A percentile compares a stretch with the other conserved stretches of the same genome.
Evolutionary conservation across 2,113 vertebrate genomes (phyloP).

Genomic region (Cacatua alba): DNA sequence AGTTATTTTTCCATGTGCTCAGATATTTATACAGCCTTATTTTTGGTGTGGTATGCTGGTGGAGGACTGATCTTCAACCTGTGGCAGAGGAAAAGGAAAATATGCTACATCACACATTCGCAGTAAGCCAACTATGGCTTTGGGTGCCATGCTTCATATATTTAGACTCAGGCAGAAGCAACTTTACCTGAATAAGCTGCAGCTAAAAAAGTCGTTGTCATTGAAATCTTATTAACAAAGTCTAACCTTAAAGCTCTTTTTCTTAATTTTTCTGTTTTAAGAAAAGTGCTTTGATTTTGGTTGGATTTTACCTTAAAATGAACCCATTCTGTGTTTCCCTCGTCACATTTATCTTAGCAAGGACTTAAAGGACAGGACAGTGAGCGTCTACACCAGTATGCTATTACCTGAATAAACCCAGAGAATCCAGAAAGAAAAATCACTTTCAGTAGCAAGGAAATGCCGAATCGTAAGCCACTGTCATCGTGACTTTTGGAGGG

Average conservation of each 20-base stretch:
- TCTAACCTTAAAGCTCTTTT: neutral
- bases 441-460: neutral
- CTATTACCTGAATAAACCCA: neutral
- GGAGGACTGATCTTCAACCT: constrained; percentile 4
- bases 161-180: neutral
- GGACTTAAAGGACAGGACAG: neutral
- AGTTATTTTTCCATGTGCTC: constrained; percentile 52
- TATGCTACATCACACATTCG: neutral
- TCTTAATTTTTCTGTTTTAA: neutral
- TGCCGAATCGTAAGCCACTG: neutral
- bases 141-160: neutral
- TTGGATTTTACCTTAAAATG: neutral
- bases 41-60: constrained; percentile 17
- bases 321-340: neutral
- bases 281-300: neutral
- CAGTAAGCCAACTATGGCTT: neutral
- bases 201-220: neutral
- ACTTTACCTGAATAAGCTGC: neutral
- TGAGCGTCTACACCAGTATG: accelerated
- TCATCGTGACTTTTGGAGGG: neutral
- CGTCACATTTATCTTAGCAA: neutral
- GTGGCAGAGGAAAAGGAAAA: constrained; percentile 37
- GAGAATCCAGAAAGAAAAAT: neutral
- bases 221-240: neutral
- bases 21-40: constrained; percentile 55